These are phyloP conservation scores for Pristionchus maxplancki DNA, from an alignment of 2,888 invertebrate species.

Conservation along the genomic window DNA sequence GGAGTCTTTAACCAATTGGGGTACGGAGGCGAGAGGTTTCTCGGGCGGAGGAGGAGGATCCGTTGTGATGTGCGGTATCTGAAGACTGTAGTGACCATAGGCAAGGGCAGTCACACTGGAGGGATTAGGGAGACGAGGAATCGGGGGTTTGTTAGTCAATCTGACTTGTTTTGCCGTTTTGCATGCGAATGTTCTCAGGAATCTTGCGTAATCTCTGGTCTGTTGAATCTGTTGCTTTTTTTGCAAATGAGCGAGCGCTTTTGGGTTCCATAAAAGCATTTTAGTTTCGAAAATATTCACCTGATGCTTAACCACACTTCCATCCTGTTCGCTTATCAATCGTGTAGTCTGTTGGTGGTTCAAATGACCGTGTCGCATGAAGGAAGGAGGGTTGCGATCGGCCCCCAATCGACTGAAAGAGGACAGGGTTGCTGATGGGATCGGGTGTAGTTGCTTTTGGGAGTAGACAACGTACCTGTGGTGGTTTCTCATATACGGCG, in stretches of 20 bases:
- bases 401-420: conserved; percentile 38
- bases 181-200: background rate
- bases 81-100: conserved; percentile 49
- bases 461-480: conserved; percentile 56
- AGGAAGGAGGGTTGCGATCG: conserved; percentile 64
- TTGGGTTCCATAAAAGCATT: too few species aligned
- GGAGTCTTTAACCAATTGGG: conserved; percentile 67
- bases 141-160: background rate
- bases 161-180: background rate
- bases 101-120: background rate
- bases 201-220: background rate
- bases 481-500: conserved; percentile 61
- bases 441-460: background rate
- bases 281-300: conserved; percentile 42
- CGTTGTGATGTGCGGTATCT: conserved; percentile 68
- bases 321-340: conserved; percentile 71
- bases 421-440: background rate
- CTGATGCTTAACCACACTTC: conserved; percentile 67
- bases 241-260: too few species aligned
- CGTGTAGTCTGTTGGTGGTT: conserved; percentile 70
- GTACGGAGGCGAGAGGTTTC: conserved; percentile 57
- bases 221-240: background rate
- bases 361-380: conserved; percentile 74
- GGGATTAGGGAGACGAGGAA: background rate
- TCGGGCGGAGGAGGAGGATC: conserved; percentile 56